Evolutionary conservation across 2,113 vertebrate genomes (phyloP), one percentile per base, ranked within the genome.

Genomic region (Passerina amoena): DNA sequence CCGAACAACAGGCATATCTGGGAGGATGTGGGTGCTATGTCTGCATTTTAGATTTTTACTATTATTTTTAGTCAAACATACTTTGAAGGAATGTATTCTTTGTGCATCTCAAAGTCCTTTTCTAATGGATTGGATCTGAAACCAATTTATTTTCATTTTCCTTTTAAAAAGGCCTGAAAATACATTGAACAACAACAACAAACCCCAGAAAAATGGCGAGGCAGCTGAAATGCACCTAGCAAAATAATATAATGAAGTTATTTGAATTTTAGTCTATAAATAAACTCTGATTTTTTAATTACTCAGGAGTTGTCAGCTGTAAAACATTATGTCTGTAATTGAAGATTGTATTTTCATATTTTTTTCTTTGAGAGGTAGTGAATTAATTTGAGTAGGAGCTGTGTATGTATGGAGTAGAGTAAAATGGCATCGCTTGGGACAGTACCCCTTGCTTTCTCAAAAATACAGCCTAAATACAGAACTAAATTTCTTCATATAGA

Each of bases 221-320:
- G 56, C 38, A 80, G 47, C n/a, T 83, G 68, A 82, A 94, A 88
- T 50, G 51, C 37, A 70, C 35, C 47, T 79, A 64, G 25, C 44
- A 90, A 56, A 92, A 77, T 66, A 89, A 63, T 24, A 83, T 14
- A 56, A 91, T 73, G 5, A 76, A 82, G 27, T n/a, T 81, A 73
- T 63, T 90, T 90, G n/a, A 91, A 77, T 54, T 92, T 69, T 48
- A 86, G 69, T 90, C 64, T 90, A 65, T 88, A 68, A 94, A 88
- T 78, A 88, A 96, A 94, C 42, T 70, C 38, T 71, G 24, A 44
- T 59, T 90, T 90, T 14, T 2, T 90, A 84, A 88, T 92, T 64
- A 70, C 17, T 61, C 51, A 63, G 68, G 73, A 86, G 31, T 35
- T 84, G 40, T 83, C 68, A 94, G 76, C 64, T 88, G 51, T 90